phyloP scores from a whole-genome alignment of 2,888 invertebrate genomes.

The Eledona agricola region DNA sequence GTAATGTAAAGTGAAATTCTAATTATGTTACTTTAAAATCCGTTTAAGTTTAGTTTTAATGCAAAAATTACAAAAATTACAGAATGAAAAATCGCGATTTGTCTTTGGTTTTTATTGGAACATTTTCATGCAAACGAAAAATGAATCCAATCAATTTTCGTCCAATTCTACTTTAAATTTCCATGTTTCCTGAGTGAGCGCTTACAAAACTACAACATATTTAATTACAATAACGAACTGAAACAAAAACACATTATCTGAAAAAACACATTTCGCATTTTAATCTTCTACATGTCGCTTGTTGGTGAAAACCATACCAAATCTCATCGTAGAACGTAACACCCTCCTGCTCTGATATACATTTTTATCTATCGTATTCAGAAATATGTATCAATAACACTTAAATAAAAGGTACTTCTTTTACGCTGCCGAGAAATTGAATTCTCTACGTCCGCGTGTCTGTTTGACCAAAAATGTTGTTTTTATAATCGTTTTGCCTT shows the following conservation, averaged over 20 bases:
- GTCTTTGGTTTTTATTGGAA: too few relatives aligned
- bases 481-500: background rate
- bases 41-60: too few relatives aligned
- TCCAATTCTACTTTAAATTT: conserved; percentile 4
- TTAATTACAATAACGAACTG: conserved; percentile 10
- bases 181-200: conserved; percentile 18
- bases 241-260: conserved; percentile 15
- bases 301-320: conserved; percentile 21
- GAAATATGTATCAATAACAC: conserved; percentile 14
- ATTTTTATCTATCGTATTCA: conserved; percentile 22
- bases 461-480: conserved; percentile 5
- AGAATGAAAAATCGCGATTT: too few relatives aligned
- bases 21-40: too few relatives aligned
- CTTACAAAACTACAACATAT: conserved; percentile 15
- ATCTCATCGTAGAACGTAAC: conserved; percentile 18
- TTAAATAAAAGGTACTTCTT: conserved; percentile 5
- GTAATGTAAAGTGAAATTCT: too few relatives aligned
- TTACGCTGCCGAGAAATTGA: conserved; percentile 3
- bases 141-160: conserved; percentile 18
- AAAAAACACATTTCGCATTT: conserved; percentile 11
- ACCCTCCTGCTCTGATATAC: conserved; percentile 24
- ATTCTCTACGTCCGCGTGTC: conserved; percentile 3
- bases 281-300: conserved; percentile 6
- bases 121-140: too few relatives aligned
- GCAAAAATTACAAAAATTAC: too few relatives aligned